These are phyloP conservation scores for Melikaiella ostensackeni DNA, from an alignment of 2,888 invertebrate genomes.

Conservation along the genomic window DNA sequence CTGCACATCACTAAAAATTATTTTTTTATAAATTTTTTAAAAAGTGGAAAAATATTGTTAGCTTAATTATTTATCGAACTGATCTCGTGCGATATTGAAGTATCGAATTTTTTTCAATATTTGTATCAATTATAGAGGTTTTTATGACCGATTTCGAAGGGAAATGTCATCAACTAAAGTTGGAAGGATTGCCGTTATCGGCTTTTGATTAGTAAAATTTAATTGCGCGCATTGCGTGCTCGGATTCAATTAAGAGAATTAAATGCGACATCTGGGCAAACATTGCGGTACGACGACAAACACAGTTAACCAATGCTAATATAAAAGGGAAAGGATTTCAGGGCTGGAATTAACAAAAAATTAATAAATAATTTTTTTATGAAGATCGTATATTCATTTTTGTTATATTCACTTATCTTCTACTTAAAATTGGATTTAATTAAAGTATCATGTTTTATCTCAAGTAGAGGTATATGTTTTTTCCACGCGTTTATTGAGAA, in stretches of 20 bases:
- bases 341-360: not conserved
- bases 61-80: no score
- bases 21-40: no score
- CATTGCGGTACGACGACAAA: conserved; percentile 16
- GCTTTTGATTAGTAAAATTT: conserved; percentile 37
- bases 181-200: conserved; percentile 26
- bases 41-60: no score
- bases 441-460: no score
- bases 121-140: not conserved
- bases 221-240: conserved; percentile 28
- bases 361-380: not conserved
- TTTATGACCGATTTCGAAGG: not conserved
- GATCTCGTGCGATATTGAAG: no score
- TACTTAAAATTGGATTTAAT: no score
- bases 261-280: conserved; percentile 35
- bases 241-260: conserved; percentile 36
- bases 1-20: no score
- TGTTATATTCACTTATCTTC: not conserved
- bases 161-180: conserved; percentile 17
- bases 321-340: conserved; percentile 12
- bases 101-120: not conserved
- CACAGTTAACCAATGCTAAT: conserved; percentile 1
- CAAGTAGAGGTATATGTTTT: no score
- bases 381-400: not conserved
- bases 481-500: no score